Conservation (phyloP, 1,140 invertebrate species). For the Matsumurasca onukii region DNA sequence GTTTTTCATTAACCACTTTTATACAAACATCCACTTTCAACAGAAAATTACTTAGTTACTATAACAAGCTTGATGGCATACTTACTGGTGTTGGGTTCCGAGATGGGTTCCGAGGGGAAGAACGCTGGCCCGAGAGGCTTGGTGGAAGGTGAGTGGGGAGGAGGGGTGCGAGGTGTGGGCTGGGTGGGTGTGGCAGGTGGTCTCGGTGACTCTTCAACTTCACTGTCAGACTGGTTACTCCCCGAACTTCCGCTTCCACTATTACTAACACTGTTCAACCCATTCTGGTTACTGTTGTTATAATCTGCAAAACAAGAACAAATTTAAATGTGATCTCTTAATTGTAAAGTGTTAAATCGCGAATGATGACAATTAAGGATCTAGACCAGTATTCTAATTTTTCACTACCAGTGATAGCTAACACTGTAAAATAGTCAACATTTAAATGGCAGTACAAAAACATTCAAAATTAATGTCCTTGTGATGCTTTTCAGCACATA, state of each 20-base stretch:
- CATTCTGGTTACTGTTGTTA: constrained; percentile 46
- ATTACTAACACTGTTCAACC: constrained; percentile 56
- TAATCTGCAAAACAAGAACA: constrained; percentile 32
- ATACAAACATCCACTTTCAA: too few species aligned
- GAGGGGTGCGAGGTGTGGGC: constrained; percentile 63
- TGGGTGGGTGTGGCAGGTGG: constrained; percentile 49
- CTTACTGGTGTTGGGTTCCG: constrained; percentile 45
- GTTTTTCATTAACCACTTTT: too few species aligned
- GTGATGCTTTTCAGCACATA: too few species aligned
- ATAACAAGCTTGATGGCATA: too few species aligned
- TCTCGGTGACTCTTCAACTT: constrained; percentile 59
- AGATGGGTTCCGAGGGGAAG: constrained; percentile 39
- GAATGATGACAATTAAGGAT: too few species aligned
- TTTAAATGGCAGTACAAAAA: too few species aligned
- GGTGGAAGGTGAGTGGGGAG: constrained; percentile 21
- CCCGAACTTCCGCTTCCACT: constrained; percentile 58
- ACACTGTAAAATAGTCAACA: too few species aligned
- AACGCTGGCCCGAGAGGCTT: constrained; percentile 31
- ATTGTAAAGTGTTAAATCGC: too few species aligned
- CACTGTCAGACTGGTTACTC: constrained; percentile 73
- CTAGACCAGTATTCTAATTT: too few species aligned
- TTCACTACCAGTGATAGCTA: too few species aligned
- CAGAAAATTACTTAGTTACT: too few species aligned
- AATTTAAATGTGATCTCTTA: background rate
- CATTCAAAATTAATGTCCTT: too few species aligned